Evolutionary conservation across 2,797 vertebrate species (phyloP), one percentile per base, ranked within the genome.

Genomic region (Hoplostethus mediterraneus): DNA sequence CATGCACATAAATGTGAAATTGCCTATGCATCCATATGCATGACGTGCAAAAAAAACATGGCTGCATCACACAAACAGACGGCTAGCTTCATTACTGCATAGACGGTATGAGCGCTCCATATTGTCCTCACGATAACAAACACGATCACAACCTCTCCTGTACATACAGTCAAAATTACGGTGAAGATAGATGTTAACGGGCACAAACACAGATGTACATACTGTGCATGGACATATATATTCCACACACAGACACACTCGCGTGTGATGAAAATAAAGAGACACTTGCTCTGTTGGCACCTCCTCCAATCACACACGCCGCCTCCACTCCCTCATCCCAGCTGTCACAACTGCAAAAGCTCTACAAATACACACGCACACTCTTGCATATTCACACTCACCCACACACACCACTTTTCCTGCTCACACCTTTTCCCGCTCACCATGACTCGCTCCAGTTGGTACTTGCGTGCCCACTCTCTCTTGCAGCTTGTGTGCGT

Each of bases 341-440:
- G 93, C 92, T 93, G 91, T 92, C 93, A 93, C 93, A 94, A 94
- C 93, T 94, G 93, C 93, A 94, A 85, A 92, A 90, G 86, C 88
- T 89, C 88, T 85, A 87, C 90, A 89, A 87, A 90, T 88, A 92
- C 88, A 91, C 89, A 79, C 78, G 55, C 90, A 80, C 86, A 84
- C 86, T 84, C 87, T 89, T 67, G n/a, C 87, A 83, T 79, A 89
- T 88, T 89, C 90, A 33, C 40, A 44, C 38, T 25, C 51, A 53
- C 49, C 33, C 33, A 52, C 63, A 54, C 45, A 90, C 87, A 86
- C 84, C 86, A 88, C 87, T 91, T 92, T 84, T 87, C 84, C 87
- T 85, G 88, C 91, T 93, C 90, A 89, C 91, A 93, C 90, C 90
- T 92, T 91, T 93, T 88, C 87, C 90, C 84, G 82, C 90, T 90